These are phyloP conservation scores for Andrena minutula DNA, from an alignment of 2,888 invertebrate species.

Conservation along the genomic window DNA sequence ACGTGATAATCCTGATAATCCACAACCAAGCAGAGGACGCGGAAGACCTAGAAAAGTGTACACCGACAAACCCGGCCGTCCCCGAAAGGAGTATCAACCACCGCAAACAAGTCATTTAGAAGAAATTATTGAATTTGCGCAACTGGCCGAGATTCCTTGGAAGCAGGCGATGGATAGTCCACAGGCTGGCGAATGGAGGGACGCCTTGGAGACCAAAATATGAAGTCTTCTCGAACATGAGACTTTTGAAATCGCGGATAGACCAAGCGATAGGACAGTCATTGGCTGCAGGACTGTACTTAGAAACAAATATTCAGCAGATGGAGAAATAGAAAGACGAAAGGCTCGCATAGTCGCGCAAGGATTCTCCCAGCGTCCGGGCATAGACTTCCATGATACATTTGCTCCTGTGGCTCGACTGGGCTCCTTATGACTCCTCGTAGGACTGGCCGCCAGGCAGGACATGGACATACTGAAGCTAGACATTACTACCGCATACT, in stretches of 20 bases:
- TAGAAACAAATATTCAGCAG: slow-evolving; percentile 49
- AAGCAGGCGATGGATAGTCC: slow-evolving; percentile 26
- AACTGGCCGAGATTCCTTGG: slow-evolving; percentile 37
- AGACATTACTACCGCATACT: slow-evolving; percentile 65
- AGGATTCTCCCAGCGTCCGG: slow-evolving; percentile 38
- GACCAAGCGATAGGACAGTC: slow-evolving; percentile 26
- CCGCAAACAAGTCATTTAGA: background rate
- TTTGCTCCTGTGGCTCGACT: slow-evolving; percentile 57
- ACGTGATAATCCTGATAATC: background rate
- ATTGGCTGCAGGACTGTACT: slow-evolving; percentile 56
- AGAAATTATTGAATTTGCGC: background rate
- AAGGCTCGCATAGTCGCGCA: no score
- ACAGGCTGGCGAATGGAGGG: slow-evolving; percentile 32
- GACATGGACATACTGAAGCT: slow-evolving; percentile 62
- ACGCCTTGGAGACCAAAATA: slow-evolving; percentile 33
- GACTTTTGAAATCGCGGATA: slow-evolving; percentile 47
- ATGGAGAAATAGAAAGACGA: slow-evolving; percentile 46
- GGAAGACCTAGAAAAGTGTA: background rate
- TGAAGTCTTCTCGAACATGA: slow-evolving; percentile 44
- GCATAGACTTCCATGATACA: slow-evolving; percentile 57
- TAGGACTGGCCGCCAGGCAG: slow-evolving; percentile 46
- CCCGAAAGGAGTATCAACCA: no score
- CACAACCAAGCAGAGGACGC: background rate
- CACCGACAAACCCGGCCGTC: no score
- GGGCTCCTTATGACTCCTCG: slow-evolving; percentile 36